These are phyloP conservation scores for Deilephila porcellus DNA, from an alignment of 2,888 invertebrate species.

Conservation along the genomic window DNA sequence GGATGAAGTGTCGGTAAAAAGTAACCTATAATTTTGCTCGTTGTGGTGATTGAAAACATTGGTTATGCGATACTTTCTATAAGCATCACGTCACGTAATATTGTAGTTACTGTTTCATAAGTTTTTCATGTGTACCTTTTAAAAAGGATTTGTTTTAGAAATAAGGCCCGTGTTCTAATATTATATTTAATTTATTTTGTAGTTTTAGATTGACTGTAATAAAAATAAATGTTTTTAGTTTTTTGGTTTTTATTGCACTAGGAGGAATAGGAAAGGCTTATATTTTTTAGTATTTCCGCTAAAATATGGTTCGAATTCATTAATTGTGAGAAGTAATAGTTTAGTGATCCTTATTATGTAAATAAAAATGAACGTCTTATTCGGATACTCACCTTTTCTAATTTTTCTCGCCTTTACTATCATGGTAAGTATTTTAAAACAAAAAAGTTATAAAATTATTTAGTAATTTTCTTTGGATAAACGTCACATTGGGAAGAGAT, in stretches of 20 bases:
- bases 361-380: no score
- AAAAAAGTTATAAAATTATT: no score
- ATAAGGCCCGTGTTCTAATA: not conserved
- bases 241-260: not conserved
- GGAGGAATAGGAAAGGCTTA: not conserved
- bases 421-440: no score
- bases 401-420: no score
- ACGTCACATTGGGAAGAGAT: no score
- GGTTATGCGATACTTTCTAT: not conserved
- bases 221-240: conserved; percentile 5
- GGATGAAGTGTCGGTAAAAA: not conserved
- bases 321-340: no score
- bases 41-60: not conserved
- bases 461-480: no score
- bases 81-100: not conserved
- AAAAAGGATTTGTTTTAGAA: conserved; percentile 16
- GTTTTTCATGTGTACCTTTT: conserved; percentile 14
- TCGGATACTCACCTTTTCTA: no score
- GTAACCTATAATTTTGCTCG: not conserved
- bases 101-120: not conserved
- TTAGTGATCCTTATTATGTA: no score
- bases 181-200: conserved; percentile 13
- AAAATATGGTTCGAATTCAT: no score
- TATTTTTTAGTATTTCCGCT: no score
- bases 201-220: conserved; percentile 8